A percentile compares a stretch with the other conserved stretches of the same genome.
phyloP scores from a whole-genome alignment of 2,113 vertebrate species.

The Actenoides hombroni region DNA sequence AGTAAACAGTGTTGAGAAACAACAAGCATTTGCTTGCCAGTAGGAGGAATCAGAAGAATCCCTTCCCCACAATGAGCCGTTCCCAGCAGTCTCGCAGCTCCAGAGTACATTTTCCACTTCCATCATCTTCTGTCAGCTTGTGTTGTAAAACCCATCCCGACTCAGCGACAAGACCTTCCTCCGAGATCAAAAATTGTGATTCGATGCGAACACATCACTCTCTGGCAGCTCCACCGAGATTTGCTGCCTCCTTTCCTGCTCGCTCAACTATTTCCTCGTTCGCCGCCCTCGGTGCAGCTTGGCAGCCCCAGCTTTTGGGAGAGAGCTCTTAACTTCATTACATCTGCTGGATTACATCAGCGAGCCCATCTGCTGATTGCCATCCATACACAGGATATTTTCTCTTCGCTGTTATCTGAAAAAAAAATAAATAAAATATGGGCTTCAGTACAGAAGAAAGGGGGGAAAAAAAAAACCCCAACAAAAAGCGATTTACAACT shows the following conservation, averaged over 20 bases:
- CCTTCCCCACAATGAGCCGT: background rate
- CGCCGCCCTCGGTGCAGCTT: background rate
- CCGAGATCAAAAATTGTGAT: background rate
- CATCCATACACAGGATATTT: background rate
- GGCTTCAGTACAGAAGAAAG: background rate
- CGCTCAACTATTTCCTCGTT: background rate
- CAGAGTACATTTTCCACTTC: slow-evolving; percentile 4
- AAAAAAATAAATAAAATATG: background rate
- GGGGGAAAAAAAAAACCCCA: background rate
- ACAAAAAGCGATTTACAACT: background rate
- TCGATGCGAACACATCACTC: background rate
- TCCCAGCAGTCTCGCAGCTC: slow-evolving; percentile 1
- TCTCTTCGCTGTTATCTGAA: slow-evolving; percentile 16
- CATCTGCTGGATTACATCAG: background rate
- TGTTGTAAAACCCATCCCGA: background rate
- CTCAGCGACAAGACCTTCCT: background rate
- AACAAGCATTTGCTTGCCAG: background rate
- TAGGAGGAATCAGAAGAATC: slow-evolving; percentile 30
- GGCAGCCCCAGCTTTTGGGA: background rate
- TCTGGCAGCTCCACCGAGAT: accelerated
- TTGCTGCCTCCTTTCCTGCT: background rate
- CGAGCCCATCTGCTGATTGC: background rate
- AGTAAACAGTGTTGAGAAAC: slow-evolving; percentile 48
- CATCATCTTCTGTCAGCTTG: background rate
- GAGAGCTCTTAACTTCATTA: background rate